A percentile compares a stretch with the other conserved stretches of the same genome.
Conservation (phyloP, 2,888 invertebrate genomes). For the Trichogramma evanescens region DNA sequence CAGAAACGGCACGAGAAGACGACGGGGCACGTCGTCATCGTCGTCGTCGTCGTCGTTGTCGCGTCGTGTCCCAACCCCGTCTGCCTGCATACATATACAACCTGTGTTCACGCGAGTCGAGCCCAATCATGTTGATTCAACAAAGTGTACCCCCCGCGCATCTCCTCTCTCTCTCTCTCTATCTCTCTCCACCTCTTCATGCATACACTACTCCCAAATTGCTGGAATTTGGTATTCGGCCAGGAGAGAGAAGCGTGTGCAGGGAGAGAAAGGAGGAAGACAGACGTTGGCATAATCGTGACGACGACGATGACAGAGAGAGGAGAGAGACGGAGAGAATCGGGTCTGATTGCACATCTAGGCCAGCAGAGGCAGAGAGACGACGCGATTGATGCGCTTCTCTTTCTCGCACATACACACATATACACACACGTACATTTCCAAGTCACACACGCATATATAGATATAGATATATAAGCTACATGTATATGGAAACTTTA, state of each 20-base stretch:
- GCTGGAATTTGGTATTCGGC: constrained; percentile 48
- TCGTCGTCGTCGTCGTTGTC: neutral
- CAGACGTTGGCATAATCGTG: constrained; percentile 14
- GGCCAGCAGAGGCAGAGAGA: constrained; percentile 33
- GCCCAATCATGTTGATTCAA: constrained; percentile 49
- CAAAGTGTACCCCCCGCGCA: constrained; percentile 43
- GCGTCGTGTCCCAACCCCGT: neutral
- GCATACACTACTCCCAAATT: constrained; percentile 38
- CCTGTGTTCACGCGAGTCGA: constrained; percentile 28
- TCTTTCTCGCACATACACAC: neutral
- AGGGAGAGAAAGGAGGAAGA: constrained; percentile 26
- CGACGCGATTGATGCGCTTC: neutral
- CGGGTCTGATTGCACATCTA: constrained; percentile 48
- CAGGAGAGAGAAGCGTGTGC: constrained; percentile 34
- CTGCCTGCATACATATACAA: constrained; percentile 25
- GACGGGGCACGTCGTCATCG: neutral
- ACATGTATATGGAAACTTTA: too few species aligned
- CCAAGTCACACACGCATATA: too few species aligned
- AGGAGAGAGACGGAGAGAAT: constrained; percentile 27
- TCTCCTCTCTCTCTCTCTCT: neutral
- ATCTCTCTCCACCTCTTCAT: neutral
- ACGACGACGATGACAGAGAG: constrained; percentile 21
- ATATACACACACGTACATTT: too few species aligned
- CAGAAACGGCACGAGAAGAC: neutral
- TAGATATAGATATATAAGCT: too few species aligned